Conservation (phyloP, 1,140 invertebrate genomes). For the Drosophila tropicalis region DNA sequence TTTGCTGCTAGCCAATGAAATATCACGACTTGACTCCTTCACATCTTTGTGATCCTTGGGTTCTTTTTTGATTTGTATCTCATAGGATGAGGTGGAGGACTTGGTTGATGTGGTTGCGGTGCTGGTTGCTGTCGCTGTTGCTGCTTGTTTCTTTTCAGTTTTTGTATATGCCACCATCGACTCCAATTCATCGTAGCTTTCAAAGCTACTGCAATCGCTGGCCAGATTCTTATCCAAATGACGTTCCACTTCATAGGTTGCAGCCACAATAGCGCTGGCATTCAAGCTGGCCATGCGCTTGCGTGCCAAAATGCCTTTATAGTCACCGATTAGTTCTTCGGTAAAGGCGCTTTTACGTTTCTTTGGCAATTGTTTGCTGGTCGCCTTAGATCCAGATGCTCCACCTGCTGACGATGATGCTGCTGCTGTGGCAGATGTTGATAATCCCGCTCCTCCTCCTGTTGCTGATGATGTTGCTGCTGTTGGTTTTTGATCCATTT, state of each 20-base stretch:
- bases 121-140: background rate
- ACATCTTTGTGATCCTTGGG: conserved; percentile 51
- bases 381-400: conserved; percentile 27
- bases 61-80: conserved; percentile 65
- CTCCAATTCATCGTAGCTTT: conserved; percentile 80
- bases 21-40: conserved; percentile 39
- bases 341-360: conserved; percentile 86
- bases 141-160: conserved; percentile 3
- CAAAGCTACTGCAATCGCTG: conserved; percentile 84
- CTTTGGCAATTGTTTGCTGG: conserved; percentile 70
- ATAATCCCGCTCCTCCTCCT: background rate
- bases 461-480: conserved; percentile 21
- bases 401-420: conserved; percentile 28
- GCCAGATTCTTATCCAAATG: conserved; percentile 79
- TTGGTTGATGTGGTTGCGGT: background rate
- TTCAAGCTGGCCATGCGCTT: conserved; percentile 97
- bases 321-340: conserved; percentile 88
- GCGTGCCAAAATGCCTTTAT: conserved; percentile 93
- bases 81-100: conserved; percentile 13
- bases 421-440: conserved; percentile 30
- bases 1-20: conserved; percentile 77
- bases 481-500: conserved; percentile 32
- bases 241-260: conserved; percentile 92
- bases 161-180: conserved; percentile 10
- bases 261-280: conserved; percentile 95